A percentile compares a stretch with the other conserved stretches of the same genome.
Evolutionary conservation across 2,888 invertebrate species (phyloP).

Genomic region (Kryphioiulus occultus): DNA sequence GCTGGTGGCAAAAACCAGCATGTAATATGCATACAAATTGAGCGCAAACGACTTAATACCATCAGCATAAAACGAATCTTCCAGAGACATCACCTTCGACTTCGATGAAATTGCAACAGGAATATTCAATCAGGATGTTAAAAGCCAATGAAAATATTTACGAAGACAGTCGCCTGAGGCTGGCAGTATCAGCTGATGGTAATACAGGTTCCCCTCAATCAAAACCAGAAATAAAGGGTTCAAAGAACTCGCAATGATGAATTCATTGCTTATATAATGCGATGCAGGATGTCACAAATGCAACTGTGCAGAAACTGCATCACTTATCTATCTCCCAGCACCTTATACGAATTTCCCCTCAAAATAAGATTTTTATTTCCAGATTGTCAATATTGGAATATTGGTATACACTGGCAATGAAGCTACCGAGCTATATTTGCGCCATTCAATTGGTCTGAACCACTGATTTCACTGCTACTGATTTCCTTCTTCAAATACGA

Average conservation of each 20-base stretch:
- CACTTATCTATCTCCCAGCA: too few species aligned
- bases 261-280: neutral
- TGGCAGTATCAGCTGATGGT: neutral
- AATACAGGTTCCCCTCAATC: neutral
- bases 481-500: too few species aligned
- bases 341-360: too few species aligned
- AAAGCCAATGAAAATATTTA: neutral
- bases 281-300: neutral
- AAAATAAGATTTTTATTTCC: too few species aligned
- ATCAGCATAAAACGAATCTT: neutral
- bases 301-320: too few species aligned
- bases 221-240: neutral
- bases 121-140: conserved; percentile 11
- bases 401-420: too few species aligned
- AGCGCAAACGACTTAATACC: conserved; percentile 14
- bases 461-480: too few species aligned
- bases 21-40: neutral
- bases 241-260: neutral
- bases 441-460: too few species aligned
- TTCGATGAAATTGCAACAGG: neutral
- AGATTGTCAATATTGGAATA: too few species aligned
- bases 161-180: neutral
- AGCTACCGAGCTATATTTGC: too few species aligned
- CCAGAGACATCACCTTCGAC: conserved; percentile 4
- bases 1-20: neutral